Evolutionary conservation across 2,797 vertebrate species (phyloP).

Genomic region (Gymnothorax reevesii): DNA sequence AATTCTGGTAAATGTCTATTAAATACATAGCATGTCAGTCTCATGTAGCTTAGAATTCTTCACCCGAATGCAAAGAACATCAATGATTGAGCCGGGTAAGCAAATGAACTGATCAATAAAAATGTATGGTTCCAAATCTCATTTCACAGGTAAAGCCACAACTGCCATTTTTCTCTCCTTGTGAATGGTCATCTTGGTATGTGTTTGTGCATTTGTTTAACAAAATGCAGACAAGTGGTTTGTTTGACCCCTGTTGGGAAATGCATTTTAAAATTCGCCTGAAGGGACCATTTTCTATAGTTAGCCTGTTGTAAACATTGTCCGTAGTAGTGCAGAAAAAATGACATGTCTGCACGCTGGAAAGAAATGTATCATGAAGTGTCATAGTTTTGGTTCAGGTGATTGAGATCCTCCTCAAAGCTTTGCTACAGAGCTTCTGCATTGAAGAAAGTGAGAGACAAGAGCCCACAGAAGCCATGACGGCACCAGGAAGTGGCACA

Average conservation of each 20-base stretch:
- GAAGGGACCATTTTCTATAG: conserved; percentile 38
- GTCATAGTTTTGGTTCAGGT: conserved; percentile 6
- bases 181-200: conserved; percentile 20
- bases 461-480: conserved; percentile 21
- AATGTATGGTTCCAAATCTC: neutral
- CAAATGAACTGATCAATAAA: neutral
- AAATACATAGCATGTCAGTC: conserved; percentile 54
- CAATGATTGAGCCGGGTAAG: conserved; percentile 5
- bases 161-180: conserved; percentile 3
- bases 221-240: conserved; percentile 56
- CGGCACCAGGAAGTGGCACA: conserved; percentile 2
- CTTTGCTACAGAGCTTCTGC: conserved; percentile 14
- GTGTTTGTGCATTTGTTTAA: conserved; percentile 52
- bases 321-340: conserved; percentile 67
- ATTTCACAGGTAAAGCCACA: neutral
- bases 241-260: neutral
- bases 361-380: conserved; percentile 17
- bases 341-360: conserved; percentile 54
- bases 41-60: conserved; percentile 30
- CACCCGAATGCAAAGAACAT: conserved; percentile 36
- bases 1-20: conserved; percentile 64
- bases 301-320: conserved; percentile 62
- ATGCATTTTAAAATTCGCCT: conserved; percentile 43
- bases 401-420: neutral
- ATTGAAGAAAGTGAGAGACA: conserved; percentile 23